Evolutionary conservation across 2,888 invertebrate genomes (phyloP), one percentile per base, ranked within the genome.

Genomic region (Gryllus longicercus): DNA sequence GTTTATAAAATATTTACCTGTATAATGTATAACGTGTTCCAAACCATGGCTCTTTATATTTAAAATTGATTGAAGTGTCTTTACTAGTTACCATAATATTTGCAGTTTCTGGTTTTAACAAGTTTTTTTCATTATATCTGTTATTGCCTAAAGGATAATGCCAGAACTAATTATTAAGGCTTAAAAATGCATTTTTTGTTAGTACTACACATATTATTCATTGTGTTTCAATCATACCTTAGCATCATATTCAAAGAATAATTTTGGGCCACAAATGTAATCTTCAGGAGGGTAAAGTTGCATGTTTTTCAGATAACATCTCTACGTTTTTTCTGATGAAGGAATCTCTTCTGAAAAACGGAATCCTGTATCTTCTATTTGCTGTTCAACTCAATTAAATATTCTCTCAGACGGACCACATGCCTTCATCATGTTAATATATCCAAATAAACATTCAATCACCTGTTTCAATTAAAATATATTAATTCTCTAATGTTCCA

Each of bases 301-400:
- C 93, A 96, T 95, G 84, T 92, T 91, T 91, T 84, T 94, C 92
- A 2, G 92, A 91, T 14, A 96, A 84, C 51, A 90, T 89, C 87
- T 95, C 94, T 0, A 96, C 96, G 85, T 94, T 93, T 94, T 93
- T 79, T 95, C 94, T 0, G 90, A 89, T 0, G 96, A 92, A 75
- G 91, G 89, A 1, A 90, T 89, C 85, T 95, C 95, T 77, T 93
- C 91, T 76, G 91, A 89, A 86, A 93, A 95, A 75, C 92, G 91
- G 50, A 82, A 82, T 82, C 91, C 91, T 0, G 91, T 93, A 78
- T 94, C 94, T 84, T 93, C 93, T 81, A 96, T 94, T 94, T 23
- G 89, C 88, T 88, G n/a, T 94, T 89, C 38, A 93, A 90, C 88
- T 96, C 95, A 11, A 11, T 91, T 87, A 85, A 90, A 96, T 83